Conservation (phyloP, 92 coral and sea anemone genomes). For the Isaurus tuberculatus region DNA sequence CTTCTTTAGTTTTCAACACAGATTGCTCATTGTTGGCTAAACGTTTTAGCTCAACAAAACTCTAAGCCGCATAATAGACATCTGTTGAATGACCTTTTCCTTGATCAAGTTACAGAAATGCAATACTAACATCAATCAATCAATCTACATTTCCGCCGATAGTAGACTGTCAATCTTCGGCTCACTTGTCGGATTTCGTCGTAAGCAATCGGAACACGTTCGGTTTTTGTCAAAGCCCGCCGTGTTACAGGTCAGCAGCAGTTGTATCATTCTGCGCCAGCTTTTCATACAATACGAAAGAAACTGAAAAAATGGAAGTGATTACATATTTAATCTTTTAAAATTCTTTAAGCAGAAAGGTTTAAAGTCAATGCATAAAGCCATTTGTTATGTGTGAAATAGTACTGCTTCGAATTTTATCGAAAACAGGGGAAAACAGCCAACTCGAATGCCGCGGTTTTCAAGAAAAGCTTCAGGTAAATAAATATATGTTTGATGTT, state of each 20-base stretch:
- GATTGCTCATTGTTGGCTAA: conserved; percentile 25
- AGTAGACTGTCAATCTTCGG: conserved; percentile 22
- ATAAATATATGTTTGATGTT: neutral
- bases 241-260: conserved; percentile 59
- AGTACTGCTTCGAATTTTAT: neutral
- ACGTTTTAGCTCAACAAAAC: conserved; percentile 10
- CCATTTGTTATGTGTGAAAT: conserved; percentile 34
- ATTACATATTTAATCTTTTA: neutral
- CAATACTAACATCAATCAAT: conserved; percentile 20
- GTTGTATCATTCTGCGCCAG: conserved; percentile 71
- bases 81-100: conserved; percentile 31
- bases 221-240: conserved; percentile 23
- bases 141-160: neutral
- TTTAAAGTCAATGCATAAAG: neutral
- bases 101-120: conserved; percentile 22
- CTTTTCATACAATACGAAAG: neutral
- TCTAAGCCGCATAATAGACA: neutral
- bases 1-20: neutral
- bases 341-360: neutral
- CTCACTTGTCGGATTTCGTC: conserved; percentile 7
- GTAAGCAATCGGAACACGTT: conserved; percentile 3
- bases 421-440: conserved; percentile 37
- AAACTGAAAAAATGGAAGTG: neutral
- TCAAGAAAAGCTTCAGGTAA: conserved; percentile 81
- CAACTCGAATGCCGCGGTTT: conserved; percentile 91